Evolutionary conservation across 2,113 vertebrate species (phyloP).

Genomic region (Epinephelus moara): DNA sequence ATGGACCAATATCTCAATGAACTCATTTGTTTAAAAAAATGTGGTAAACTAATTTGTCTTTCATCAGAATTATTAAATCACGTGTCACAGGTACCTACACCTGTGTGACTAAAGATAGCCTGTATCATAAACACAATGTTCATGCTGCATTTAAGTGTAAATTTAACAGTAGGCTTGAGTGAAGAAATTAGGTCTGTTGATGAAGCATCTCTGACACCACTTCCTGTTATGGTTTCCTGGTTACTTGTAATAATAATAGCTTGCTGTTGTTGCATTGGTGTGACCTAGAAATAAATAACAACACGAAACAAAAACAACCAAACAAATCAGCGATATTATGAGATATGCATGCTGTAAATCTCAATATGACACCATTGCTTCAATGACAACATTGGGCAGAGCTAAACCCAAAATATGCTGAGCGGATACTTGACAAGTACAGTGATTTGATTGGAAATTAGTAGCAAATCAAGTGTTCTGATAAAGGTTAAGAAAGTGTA

Average conservation of each 20-base stretch:
- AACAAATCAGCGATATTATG: neutral
- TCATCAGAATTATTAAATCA: neutral
- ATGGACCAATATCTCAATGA: neutral
- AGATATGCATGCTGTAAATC: neutral
- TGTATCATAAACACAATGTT: neutral
- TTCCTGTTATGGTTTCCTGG: constrained; percentile 25
- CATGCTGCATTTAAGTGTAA: neutral
- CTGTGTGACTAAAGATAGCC: neutral
- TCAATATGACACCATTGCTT: neutral
- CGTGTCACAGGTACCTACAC: neutral
- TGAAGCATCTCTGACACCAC: neutral
- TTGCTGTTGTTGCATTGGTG: neutral
- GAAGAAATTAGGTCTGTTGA: neutral
- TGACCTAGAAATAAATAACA: neutral
- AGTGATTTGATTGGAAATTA: neutral
- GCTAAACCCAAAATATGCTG: neutral
- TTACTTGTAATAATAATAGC: neutral
- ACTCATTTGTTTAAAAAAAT: constrained; percentile 25
- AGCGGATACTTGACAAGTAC: neutral
- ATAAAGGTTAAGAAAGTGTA: neutral
- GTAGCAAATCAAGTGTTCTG: neutral
- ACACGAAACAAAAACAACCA: neutral
- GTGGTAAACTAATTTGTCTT: neutral
- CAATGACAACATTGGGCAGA: neutral
- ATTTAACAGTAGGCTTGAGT: neutral